A percentile compares a stretch with the other conserved stretches of the same genome.
phyloP scores from a whole-genome alignment of 2,888 invertebrate species.

The Pristionchus mayeri region DNA sequence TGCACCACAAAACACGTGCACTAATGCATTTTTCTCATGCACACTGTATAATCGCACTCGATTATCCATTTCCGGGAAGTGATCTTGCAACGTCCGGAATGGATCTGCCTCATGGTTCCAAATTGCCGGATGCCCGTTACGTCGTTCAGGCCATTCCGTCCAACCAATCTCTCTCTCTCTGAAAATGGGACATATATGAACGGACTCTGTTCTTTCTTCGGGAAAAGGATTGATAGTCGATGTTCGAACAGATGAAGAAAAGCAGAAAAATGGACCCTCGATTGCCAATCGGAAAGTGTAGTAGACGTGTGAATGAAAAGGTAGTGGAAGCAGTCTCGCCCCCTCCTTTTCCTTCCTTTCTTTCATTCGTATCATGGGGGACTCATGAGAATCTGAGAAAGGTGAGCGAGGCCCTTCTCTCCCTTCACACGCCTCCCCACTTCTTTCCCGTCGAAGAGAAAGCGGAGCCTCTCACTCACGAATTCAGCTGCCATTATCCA shows the following conservation, averaged over 20 bases:
- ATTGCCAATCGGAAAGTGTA: background rate
- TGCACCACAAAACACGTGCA: background rate
- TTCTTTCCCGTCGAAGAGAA: background rate
- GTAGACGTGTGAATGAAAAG: background rate
- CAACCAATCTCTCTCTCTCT: too few species aligned
- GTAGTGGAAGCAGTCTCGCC: background rate
- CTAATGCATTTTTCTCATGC: too few species aligned
- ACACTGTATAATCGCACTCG: background rate
- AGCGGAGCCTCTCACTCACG: background rate
- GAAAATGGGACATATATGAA: too few species aligned
- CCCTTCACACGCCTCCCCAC: background rate
- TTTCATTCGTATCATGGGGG: background rate
- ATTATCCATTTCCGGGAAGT: background rate
- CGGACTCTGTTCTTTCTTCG: too few species aligned
- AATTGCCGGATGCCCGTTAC: background rate
- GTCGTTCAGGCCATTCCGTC: background rate
- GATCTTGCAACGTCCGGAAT: background rate
- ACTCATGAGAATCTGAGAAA: background rate
- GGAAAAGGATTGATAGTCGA: too few species aligned
- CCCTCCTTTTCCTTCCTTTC: background rate
- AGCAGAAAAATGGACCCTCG: background rate
- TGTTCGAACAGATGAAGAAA: background rate
- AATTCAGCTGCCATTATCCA: background rate
- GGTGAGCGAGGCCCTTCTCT: background rate
- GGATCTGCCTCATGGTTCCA: conserved; percentile 4